Base-by-base conservation (phyloP, 1,140 invertebrate species). In the Drosophila ambigua region DNA sequence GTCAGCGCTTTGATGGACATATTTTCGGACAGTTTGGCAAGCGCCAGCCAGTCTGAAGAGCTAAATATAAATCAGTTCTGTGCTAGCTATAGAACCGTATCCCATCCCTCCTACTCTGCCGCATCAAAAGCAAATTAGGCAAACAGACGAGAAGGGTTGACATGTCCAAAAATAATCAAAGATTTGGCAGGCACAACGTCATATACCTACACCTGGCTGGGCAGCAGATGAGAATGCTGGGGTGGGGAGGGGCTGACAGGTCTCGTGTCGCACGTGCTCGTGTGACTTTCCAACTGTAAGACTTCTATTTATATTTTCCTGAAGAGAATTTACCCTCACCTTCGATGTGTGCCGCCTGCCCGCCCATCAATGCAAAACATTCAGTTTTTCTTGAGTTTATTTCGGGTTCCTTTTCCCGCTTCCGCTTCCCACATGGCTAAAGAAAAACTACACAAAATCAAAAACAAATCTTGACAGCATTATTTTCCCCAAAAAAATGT, bases 261-360 rank as follows among this genome's bases (percentile, higher is more conserved):
- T 80, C 82, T 77, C 82, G 81, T 87, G 82, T 49, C 64, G 51
- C 81, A 85, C 81, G 82, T 87, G 81, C 66, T 58, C 31, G 50
- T 51, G 35, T 41, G 43, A 46, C 63, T 63, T 20, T 49, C 13
- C 69, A 81, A 69, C 71, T 72, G 52, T 71, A 51, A 28, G 31
- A n/a, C 48, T 16, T 16, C 44, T 85, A 85, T 80, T 81, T 81
- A 50, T 85, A 59, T 52, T 24, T n/a, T 8, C 2, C 26, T 45
- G 2, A 11, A 39, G 15, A 15, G 16, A 39, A 39, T 39, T 39
- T 39, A 39, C 35, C 35, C 35, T 39, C 35, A 39, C 64, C 66
- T 69, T 69, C 51, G n/a, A 16, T 35, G 11, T 39, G 35, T 26
- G 16, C 24, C 11, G 31, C 4, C 23, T 31, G 13, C 31, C 31